These are phyloP conservation scores for Dermatemys mawii DNA, from an alignment of 2,113 vertebrate species.

Conservation along the genomic window DNA sequence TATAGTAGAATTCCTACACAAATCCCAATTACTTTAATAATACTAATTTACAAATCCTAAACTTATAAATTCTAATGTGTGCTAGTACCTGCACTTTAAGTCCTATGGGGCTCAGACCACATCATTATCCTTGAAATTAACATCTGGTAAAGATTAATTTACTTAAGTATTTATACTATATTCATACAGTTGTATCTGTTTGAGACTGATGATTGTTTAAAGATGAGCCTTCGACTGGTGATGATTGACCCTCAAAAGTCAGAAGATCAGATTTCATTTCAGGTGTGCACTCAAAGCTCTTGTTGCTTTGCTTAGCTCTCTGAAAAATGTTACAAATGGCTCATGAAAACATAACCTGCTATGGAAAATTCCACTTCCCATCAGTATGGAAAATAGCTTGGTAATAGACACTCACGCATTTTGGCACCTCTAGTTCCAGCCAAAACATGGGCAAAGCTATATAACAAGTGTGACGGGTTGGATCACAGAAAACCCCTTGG, in stretches of 20 bases:
- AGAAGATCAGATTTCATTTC: background rate
- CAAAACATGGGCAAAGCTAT: background rate
- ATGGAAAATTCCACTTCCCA: background rate
- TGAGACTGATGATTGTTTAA: background rate
- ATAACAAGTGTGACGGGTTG: background rate
- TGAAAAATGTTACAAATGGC: background rate
- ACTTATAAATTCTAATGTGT: rapidly evolving
- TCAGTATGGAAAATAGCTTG: background rate
- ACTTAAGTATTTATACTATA: background rate
- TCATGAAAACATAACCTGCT: background rate
- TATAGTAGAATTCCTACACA: background rate
- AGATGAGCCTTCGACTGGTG: background rate
- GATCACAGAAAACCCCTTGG: no score
- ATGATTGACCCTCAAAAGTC: background rate
- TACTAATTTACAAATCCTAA: rapidly evolving
- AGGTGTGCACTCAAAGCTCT: background rate
- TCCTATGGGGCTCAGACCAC: background rate
- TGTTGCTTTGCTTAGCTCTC: background rate
- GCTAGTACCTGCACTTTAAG: background rate
- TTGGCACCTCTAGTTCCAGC: background rate
- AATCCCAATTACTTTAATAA: background rate
- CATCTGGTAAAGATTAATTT: background rate
- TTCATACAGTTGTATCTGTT: background rate
- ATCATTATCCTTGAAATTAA: background rate
- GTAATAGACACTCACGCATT: background rate